Base-by-base conservation (phyloP, 2,888 invertebrate genomes). In the Zhengitettix transpicula region DNA sequence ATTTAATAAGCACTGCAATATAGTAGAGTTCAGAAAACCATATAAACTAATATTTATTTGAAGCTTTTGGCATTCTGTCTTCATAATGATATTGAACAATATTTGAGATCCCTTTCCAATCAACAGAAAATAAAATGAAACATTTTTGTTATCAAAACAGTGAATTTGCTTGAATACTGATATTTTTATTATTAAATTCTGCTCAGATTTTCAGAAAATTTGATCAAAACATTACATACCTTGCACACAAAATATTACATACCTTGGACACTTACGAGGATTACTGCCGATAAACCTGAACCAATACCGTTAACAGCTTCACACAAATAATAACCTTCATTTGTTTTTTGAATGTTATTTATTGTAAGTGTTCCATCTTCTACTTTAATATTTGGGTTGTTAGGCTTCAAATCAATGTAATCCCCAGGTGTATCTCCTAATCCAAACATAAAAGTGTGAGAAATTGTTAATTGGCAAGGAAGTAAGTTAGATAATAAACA, bases 281-380 rank as follows among this genome's bases (percentile, higher is more conserved):
- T 90, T 28, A 96, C 93, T 66, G 95, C 95, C 58, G 95, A 96
- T 42, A 96, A 78, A 69, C 93, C 95, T 63, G 93, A 89, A 63
- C 95, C 95, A 68, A 97, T 94, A 67, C 94, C 92, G 74, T 97
- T 97, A 56, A 91, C 91, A 61, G 95, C 94, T 76, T 96, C 94
- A 72, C 97, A 97, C 53, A 96, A 78, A 73, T 95, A 96, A 71
- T 92, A 92, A 28, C 95, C 95, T 76, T 94, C 92, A 71, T 95
- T 94, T 17, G 85, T 87, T 75, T 94, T 94, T 72, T 89, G 89
- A 65, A 95, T 93, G 69, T 93, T 90, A 68, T 86, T 83, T 69
- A 97, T 88, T 61, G 87, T 81, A 63, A 97, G 78, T 59, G 94
- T 93, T 66, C 96, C 97, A 71, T 97, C 96, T 74, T 92, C 93